Percentiles rank a stretch among this genome's conserved stretches.
Evolutionary conservation across 2,888 invertebrate species (phyloP).

Genomic region (Calameuta idolon): DNA sequence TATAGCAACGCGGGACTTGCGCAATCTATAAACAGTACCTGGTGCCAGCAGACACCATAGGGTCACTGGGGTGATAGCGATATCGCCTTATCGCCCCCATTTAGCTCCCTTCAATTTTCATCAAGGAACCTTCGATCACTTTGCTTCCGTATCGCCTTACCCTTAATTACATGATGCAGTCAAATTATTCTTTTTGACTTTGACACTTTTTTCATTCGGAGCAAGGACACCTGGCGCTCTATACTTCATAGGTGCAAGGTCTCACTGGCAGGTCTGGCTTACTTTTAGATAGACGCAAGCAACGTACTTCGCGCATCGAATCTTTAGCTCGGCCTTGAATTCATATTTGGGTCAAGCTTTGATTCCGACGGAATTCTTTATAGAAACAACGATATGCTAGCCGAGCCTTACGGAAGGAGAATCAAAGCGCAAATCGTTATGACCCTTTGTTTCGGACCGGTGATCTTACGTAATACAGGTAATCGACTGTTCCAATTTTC

Average conservation of each 20-base stretch:
- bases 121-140: background rate
- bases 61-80: conserved; percentile 53
- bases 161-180: background rate
- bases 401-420: background rate
- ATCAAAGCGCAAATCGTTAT: background rate
- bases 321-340: background rate
- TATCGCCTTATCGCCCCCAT: conserved; percentile 16
- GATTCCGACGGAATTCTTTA: background rate
- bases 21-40: conserved; percentile 63
- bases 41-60: conserved; percentile 54
- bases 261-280: background rate
- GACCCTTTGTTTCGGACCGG: background rate
- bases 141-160: background rate
- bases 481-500: background rate
- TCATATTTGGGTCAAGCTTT: background rate
- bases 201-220: background rate
- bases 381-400: background rate
- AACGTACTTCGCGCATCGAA: background rate
- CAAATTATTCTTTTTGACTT: background rate
- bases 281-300: background rate
- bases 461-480: background rate
- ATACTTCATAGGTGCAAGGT: background rate
- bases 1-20: conserved; percentile 47
- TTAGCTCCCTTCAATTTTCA: background rate
- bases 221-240: background rate